phyloP scores from a whole-genome alignment of 2,797 vertebrate species.

The Leontocebus nigricollis region DNA sequence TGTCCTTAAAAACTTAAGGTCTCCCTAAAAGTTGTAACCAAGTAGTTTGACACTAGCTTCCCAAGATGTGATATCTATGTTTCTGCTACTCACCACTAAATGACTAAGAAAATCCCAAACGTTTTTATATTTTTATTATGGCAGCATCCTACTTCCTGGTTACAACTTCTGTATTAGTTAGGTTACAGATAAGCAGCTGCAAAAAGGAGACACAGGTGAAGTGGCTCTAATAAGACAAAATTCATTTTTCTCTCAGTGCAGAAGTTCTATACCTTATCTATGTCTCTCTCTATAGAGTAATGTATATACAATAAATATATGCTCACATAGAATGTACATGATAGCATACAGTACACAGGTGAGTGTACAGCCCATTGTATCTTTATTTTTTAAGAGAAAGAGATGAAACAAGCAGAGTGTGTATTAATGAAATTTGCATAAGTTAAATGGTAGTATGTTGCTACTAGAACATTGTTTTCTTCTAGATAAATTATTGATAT shows the following conservation, averaged over 20 bases:
- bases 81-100: not conserved
- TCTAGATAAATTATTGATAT: not conserved
- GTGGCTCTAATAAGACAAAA: not conserved
- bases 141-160: not conserved
- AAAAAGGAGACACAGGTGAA: not conserved
- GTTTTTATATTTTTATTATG: not conserved
- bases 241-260: not conserved
- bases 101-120: not conserved
- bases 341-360: not conserved
- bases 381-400: not conserved
- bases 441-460: not conserved
- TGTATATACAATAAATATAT: not conserved
- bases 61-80: not conserved
- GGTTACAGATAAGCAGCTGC: not conserved
- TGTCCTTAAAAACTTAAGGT: not conserved
- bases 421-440: not conserved
- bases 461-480: not conserved
- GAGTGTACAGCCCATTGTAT: not conserved
- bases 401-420: not conserved
- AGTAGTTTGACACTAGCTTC: not conserved
- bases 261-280: not conserved
- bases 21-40: not conserved
- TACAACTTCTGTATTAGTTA: not conserved
- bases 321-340: not conserved
- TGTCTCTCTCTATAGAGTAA: not conserved